phyloP scores from a whole-genome alignment of 2,888 invertebrate genomes.

The Exephanes ischioxanthus region DNA sequence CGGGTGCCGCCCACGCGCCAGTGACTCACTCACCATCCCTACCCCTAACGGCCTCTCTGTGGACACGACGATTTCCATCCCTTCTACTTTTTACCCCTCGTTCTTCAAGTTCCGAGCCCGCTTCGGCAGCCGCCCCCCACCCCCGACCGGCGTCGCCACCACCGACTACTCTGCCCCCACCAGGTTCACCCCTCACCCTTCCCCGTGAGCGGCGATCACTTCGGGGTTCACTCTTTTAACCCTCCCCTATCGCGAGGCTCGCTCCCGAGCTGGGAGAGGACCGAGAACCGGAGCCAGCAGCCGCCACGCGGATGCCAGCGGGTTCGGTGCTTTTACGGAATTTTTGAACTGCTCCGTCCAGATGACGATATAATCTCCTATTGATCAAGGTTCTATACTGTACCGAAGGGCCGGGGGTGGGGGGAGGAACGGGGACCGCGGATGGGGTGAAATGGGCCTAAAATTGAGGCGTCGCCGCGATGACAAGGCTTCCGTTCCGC shows the following conservation, averaged over 20 bases:
- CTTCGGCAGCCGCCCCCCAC: constrained; percentile 61
- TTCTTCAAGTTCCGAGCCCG: constrained; percentile 56
- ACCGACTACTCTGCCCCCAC: constrained; percentile 70
- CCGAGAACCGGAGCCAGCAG: constrained; percentile 62
- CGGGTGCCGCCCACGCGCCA: constrained; percentile 83
- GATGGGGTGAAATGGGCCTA: constrained; percentile 4
- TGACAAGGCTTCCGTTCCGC: constrained; percentile 59
- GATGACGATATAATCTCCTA: constrained; percentile 84
- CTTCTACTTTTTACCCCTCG: constrained; percentile 76
- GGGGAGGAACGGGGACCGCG: background rate
- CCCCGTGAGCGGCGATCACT: constrained; percentile 56
- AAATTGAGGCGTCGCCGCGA: constrained; percentile 46
- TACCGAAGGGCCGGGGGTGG: background rate
- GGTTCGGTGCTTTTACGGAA: constrained; percentile 82
- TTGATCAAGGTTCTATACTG: constrained; percentile 79
- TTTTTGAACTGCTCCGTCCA: constrained; percentile 82
- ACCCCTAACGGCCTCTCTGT: constrained; percentile 47
- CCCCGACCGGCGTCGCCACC: constrained; percentile 58
- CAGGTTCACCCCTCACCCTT: constrained; percentile 71
- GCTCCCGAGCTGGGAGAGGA: constrained; percentile 28
- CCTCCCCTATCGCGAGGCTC: constrained; percentile 41
- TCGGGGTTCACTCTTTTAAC: constrained; percentile 41
- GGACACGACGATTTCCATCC: constrained; percentile 62
- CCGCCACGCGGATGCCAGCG: constrained; percentile 71
- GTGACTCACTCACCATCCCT: constrained; percentile 77